Conservation (phyloP, 2,797 vertebrate genomes). For the Diplodus sargus region DNA sequence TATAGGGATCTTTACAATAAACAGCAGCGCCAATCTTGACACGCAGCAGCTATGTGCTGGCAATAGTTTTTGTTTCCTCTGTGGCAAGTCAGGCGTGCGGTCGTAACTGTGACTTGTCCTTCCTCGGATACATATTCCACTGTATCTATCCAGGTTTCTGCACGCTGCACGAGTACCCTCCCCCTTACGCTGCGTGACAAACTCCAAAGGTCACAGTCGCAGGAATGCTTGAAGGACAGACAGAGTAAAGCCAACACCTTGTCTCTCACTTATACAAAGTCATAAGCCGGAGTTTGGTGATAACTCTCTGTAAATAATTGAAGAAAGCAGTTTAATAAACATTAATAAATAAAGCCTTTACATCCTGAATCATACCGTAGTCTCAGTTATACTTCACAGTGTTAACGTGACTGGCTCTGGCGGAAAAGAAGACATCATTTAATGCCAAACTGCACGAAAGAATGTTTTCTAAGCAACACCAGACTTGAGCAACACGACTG, state of each 20-base stretch:
- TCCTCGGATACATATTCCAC: constrained; percentile 56
- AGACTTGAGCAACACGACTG: constrained; percentile 22
- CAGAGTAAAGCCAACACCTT: constrained; percentile 78
- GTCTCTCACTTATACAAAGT: constrained; percentile 71
- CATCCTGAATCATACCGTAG: not conserved
- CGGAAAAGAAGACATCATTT: not conserved
- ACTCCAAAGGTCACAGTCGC: constrained; percentile 90
- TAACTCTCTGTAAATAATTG: constrained; percentile 73
- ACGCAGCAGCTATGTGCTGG: not conserved
- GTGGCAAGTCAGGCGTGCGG: not conserved
- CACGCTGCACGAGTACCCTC: constrained; percentile 73
- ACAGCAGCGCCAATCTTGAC: not conserved
- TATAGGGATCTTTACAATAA: not conserved
- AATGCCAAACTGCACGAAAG: constrained; percentile 1
- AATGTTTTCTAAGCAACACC: constrained; percentile 8
- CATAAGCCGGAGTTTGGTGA: constrained; percentile 68
- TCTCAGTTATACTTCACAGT: constrained; percentile 2
- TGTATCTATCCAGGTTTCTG: constrained; percentile 75
- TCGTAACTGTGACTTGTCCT: constrained; percentile 15
- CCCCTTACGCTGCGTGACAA: constrained; percentile 81
- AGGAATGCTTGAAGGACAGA: constrained; percentile 88
- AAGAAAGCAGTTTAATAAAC: constrained; percentile 22
- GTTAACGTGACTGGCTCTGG: not conserved
- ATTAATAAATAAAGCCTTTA: not conserved
- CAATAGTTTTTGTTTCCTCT: constrained; percentile 1